Conservation (phyloP, 2,797 vertebrate species). For the Champsocephalus esox region DNA sequence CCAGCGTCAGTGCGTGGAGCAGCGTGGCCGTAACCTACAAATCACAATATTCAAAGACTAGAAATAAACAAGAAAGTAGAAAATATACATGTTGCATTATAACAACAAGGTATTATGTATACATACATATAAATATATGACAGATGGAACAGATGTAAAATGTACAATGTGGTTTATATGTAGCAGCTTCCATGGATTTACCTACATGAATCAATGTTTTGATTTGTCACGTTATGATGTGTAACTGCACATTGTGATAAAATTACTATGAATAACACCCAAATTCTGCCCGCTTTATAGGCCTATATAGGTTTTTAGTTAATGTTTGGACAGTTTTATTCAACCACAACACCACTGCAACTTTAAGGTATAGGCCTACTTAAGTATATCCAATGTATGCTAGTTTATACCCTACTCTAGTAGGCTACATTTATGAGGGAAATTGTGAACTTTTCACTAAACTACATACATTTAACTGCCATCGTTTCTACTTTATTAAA, state of each 20-base stretch:
- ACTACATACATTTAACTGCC: too few relatives aligned
- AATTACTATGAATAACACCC: neutral
- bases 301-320: neutral
- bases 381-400: too few relatives aligned
- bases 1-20: slow-evolving; percentile 89
- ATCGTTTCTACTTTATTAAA: too few relatives aligned
- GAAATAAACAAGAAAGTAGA: too few relatives aligned
- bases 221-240: neutral
- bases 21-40: slow-evolving; percentile 90
- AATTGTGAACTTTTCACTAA: too few relatives aligned
- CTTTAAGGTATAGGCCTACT: too few relatives aligned
- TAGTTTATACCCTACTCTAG: too few relatives aligned
- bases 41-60: slow-evolving; percentile 32
- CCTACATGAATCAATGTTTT: neutral
- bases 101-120: too few relatives aligned
- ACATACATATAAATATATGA: too few relatives aligned
- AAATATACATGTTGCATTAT: too few relatives aligned
- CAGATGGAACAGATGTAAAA: too few relatives aligned
- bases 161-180: neutral
- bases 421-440: too few relatives aligned
- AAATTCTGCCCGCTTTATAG: neutral
- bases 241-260: neutral
- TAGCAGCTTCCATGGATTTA: neutral
- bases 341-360: neutral
- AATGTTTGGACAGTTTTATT: neutral